phyloP scores from a whole-genome alignment of 2,888 invertebrate species.

The Paralinhomoeus sp. region DNA sequence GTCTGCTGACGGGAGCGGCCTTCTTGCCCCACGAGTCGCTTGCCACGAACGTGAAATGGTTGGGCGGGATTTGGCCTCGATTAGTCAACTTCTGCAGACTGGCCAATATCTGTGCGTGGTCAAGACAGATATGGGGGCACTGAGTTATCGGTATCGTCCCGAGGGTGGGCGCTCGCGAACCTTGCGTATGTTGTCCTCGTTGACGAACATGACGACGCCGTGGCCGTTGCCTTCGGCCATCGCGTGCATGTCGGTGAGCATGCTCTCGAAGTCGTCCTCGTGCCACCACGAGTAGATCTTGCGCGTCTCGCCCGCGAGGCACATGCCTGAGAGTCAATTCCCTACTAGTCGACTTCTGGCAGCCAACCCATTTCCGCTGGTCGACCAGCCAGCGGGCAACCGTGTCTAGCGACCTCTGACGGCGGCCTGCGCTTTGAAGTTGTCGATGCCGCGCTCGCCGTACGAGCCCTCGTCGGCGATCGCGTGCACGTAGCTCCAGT shows the following conservation, averaged over 20 bases:
- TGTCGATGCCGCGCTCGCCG: constrained; percentile 41
- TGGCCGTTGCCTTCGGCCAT: constrained; percentile 40
- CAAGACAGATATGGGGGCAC: not conserved
- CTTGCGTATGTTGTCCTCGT: constrained; percentile 41
- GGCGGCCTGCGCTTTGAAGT: constrained; percentile 25
- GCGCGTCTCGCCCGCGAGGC: constrained; percentile 35
- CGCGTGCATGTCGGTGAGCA: constrained; percentile 37
- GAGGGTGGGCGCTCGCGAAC: not conserved
- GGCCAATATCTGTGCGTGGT: constrained; percentile 1
- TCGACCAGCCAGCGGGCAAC: no score
- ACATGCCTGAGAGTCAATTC: no score
- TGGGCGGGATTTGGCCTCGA: constrained; percentile 22
- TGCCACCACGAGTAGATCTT: constrained; percentile 23
- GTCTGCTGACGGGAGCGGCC: constrained; percentile 38
- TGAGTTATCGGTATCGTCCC: not conserved
- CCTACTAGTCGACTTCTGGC: no score
- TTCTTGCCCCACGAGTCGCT: constrained; percentile 50
- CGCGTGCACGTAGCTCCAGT: constrained; percentile 52
- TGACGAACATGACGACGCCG: constrained; percentile 46
- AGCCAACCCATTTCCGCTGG: no score
- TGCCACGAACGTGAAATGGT: constrained; percentile 43
- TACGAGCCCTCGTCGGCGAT: constrained; percentile 53
- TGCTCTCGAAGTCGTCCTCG: constrained; percentile 37
- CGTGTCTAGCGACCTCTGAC: constrained; percentile 7
- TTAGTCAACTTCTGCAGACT: not conserved